These are phyloP conservation scores for Dolichopus griseipennis DNA, from an alignment of 2,888 invertebrate species.

Conservation along the genomic window DNA sequence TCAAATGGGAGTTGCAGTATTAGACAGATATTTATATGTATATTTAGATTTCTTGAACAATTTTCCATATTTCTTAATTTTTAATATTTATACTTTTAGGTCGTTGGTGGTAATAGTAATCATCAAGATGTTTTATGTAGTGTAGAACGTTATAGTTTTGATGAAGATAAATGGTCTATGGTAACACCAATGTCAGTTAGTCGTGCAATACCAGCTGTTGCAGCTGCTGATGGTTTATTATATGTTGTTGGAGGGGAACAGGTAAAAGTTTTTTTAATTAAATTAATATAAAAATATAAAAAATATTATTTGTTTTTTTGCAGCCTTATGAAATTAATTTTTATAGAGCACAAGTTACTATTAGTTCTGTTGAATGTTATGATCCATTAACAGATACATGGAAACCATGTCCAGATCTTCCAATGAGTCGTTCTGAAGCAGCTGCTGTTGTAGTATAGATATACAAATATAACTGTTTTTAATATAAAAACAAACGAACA, in stretches of 20 bases:
- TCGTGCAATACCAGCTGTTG: conserved; percentile 75
- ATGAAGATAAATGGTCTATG: conserved; percentile 60
- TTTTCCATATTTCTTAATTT: no score
- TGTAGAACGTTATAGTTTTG: conserved; percentile 57
- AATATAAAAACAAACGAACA: no score
- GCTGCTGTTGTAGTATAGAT: conserved; percentile 70
- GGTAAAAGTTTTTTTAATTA: conserved; percentile 26
- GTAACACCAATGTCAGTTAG: conserved; percentile 65
- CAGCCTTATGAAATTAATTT: conserved; percentile 66
- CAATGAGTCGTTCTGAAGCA: conserved; percentile 77
- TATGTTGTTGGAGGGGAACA: conserved; percentile 82
- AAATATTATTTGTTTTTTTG: conserved; percentile 12
- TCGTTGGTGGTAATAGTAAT: conserved; percentile 73
- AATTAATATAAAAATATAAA: neutral
- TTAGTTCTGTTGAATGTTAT: conserved; percentile 75
- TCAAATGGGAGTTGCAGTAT: conserved; percentile 82
- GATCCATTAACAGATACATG: conserved; percentile 70
- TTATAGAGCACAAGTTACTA: conserved; percentile 75
- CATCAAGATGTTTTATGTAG: conserved; percentile 68
- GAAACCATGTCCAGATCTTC: conserved; percentile 69
- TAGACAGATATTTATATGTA: conserved; percentile 74
- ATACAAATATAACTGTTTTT: neutral
- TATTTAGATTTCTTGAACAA: conserved; percentile 37
- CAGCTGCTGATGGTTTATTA: conserved; percentile 70
- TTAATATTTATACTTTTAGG: neutral